Percentiles rank a stretch among this genome's conserved stretches.
These are phyloP conservation scores for Rhabdophis nuchalis DNA, from an alignment of 2,797 vertebrate genomes.

Conservation along the genomic window DNA sequence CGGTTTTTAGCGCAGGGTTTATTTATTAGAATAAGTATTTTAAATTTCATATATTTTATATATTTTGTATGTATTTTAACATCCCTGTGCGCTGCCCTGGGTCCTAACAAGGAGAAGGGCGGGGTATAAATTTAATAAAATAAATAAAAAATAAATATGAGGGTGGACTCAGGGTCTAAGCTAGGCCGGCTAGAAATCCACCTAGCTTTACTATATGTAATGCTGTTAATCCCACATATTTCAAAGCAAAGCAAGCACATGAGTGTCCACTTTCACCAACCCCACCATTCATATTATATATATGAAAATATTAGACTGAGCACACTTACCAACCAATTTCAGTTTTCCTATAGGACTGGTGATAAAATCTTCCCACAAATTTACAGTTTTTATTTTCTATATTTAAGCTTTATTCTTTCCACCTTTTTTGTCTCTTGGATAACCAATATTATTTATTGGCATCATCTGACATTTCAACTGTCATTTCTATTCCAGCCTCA, in stretches of 20 bases:
- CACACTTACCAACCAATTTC: not conserved
- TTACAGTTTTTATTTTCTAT: not conserved
- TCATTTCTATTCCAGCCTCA: not conserved
- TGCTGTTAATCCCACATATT: not conserved
- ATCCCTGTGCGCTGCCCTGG: too few relatives aligned
- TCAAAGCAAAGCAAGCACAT: not conserved
- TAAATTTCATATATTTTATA: too few relatives aligned
- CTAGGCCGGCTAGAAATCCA: too few relatives aligned
- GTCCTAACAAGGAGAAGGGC: too few relatives aligned
- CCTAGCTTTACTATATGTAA: not conserved
- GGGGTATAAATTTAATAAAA: too few relatives aligned
- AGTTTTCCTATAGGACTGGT: not conserved
- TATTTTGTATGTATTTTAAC: too few relatives aligned
- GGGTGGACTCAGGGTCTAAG: too few relatives aligned
- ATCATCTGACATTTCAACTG: not conserved
- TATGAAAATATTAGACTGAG: not conserved
- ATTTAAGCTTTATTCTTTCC: not conserved
- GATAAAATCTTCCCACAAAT: not conserved
- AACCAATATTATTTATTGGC: not conserved
- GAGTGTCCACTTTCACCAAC: not conserved
- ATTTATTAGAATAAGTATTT: too few relatives aligned
- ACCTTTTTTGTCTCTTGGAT: not conserved
- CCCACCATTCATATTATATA: not conserved
- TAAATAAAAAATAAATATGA: too few relatives aligned
- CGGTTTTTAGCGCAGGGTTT: too few relatives aligned